A percentile compares a stretch with the other conserved stretches of the same genome.
Evolutionary conservation across 2,797 vertebrate genomes (phyloP).

Genomic region (Phoebastria nigripes): DNA sequence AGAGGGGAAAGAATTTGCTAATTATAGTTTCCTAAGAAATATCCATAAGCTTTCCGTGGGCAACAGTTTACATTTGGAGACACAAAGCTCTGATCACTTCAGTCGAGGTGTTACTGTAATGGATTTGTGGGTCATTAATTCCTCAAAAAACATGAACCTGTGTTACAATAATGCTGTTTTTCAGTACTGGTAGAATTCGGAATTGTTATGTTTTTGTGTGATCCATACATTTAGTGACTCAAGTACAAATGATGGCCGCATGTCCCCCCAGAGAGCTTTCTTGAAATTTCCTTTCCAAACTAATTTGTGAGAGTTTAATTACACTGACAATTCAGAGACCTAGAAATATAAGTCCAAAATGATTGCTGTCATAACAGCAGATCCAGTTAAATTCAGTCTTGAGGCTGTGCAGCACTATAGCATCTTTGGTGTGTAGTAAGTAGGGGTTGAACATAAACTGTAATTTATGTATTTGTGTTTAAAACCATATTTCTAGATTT

Average conservation of each 20-base stretch:
- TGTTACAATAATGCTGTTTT: neutral
- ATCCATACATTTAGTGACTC: neutral
- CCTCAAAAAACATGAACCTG: neutral
- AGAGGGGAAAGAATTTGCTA: neutral
- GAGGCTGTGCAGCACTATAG: neutral
- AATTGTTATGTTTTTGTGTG: neutral
- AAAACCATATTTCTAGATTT: neutral
- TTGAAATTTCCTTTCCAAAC: conserved; percentile 4
- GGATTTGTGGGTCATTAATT: neutral
- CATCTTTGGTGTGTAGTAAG: neutral
- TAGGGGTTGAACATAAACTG: neutral
- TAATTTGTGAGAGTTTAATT: conserved; percentile 20
- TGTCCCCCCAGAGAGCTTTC: neutral
- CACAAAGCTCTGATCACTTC: neutral
- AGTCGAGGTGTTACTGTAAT: neutral
- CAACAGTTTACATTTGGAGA: neutral
- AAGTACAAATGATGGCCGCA: neutral
- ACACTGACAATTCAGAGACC: neutral
- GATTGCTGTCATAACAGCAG: neutral
- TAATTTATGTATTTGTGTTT: neutral
- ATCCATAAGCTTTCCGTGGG: neutral
- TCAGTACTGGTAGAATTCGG: neutral
- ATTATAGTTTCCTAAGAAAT: neutral
- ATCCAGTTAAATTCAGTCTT: neutral
- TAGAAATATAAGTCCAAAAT: neutral